A percentile compares a stretch with the other conserved stretches of the same genome.
Conservation (phyloP, 1,140 invertebrate species). For the Papilio xuthus region DNA sequence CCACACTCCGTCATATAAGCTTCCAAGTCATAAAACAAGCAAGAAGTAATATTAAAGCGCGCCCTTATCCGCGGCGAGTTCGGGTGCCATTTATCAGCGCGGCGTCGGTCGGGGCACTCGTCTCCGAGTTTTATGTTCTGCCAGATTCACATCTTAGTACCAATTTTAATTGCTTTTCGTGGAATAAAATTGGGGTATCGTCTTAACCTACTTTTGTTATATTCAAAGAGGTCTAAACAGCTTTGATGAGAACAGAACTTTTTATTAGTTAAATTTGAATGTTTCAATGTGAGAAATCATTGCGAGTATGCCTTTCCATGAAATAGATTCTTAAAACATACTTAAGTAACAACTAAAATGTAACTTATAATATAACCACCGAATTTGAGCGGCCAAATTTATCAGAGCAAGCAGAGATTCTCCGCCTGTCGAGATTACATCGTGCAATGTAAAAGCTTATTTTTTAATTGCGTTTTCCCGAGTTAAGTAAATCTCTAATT, state of each 20-base stretch:
- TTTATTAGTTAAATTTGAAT: not conserved
- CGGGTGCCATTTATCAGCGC: constrained; percentile 19
- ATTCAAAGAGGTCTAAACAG: not conserved
- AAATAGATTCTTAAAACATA: not conserved
- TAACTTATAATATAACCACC: not conserved
- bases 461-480: not conserved
- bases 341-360: not conserved
- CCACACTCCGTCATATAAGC: constrained; percentile 35
- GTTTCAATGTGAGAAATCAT: not conserved
- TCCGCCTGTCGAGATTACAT: not conserved
- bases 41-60: constrained; percentile 42
- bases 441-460: not conserved
- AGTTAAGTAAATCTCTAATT: not conserved
- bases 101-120: constrained; percentile 15
- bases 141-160: constrained; percentile 18
- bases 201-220: constrained; percentile 9
- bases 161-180: constrained; percentile 28
- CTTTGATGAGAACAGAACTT: not conserved
- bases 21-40: constrained; percentile 47
- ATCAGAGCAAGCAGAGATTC: not conserved
- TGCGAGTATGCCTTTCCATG: too few species aligned
- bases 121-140: constrained; percentile 29
- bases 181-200: constrained; percentile 10
- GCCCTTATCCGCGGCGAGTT: constrained; percentile 30
- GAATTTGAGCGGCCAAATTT: not conserved